Percentiles rank a stretch among this genome's conserved stretches.
Evolutionary conservation across 1,140 invertebrate genomes (phyloP).

Genomic region (Rhynchophorus ferrugineus): DNA sequence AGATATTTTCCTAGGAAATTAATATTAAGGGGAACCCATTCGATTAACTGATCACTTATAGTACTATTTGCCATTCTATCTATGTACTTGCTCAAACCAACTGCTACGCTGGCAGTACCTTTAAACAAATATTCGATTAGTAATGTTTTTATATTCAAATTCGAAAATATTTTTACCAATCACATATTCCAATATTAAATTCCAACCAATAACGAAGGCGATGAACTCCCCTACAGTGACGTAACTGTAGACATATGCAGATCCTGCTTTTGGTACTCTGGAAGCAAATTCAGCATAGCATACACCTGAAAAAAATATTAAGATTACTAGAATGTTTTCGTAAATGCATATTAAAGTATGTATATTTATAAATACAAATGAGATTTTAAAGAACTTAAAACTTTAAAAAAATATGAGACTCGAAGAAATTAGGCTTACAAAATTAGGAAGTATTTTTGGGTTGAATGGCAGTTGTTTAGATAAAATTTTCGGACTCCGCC

Average conservation of each 20-base stretch:
- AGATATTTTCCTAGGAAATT: constrained; percentile 55
- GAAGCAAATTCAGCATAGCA: constrained; percentile 85
- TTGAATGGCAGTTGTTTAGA: no score
- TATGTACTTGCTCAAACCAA: constrained; percentile 68
- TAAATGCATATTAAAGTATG: no score
- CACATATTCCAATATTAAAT: constrained; percentile 83
- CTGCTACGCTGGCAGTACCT: constrained; percentile 76
- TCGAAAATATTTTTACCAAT: constrained; percentile 58
- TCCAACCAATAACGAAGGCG: constrained; percentile 80
- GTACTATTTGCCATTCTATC: constrained; percentile 54
- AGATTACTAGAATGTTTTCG: no score
- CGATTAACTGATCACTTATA: constrained; percentile 52
- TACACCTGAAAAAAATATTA: constrained; percentile 55
- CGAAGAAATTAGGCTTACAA: no score
- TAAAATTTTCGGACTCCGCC: no score
- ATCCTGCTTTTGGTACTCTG: constrained; percentile 75
- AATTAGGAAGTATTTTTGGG: no score
- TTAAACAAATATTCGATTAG: background rate
- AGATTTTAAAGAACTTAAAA: no score
- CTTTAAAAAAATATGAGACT: no score
- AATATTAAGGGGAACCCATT: constrained; percentile 51
- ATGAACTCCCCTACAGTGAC: constrained; percentile 72
- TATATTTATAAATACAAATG: no score
- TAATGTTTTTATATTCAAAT: no score
- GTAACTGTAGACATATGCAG: constrained; percentile 84